Evolutionary conservation across 2,888 invertebrate species (phyloP).

Genomic region (Dryobota labecula): DNA sequence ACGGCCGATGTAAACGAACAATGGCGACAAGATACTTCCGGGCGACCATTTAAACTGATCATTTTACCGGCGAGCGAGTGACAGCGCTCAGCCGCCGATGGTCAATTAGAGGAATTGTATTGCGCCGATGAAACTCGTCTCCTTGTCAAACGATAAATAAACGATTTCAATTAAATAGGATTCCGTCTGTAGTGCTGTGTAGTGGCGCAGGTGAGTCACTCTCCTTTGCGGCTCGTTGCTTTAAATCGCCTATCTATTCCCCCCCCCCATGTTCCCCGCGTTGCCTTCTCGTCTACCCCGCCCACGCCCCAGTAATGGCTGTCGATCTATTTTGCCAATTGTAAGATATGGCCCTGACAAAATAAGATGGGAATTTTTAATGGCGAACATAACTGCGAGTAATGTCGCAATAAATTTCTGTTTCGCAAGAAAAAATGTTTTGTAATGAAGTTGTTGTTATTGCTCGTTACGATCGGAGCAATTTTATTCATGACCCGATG

Average conservation of each 20-base stretch:
- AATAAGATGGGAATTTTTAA: constrained; percentile 81
- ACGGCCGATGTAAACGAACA: constrained; percentile 12
- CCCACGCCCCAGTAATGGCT: constrained; percentile 69
- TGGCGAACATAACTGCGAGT: constrained; percentile 75
- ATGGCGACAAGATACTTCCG: constrained; percentile 8
- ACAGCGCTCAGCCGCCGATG: constrained; percentile 63
- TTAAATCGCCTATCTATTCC: constrained; percentile 63
- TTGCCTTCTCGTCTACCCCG: constrained; percentile 23
- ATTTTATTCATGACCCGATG: constrained; percentile 52
- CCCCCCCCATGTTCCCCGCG: constrained; percentile 9
- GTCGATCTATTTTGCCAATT: constrained; percentile 78
- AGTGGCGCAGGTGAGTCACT: constrained; percentile 70
- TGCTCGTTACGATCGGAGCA: constrained; percentile 57
- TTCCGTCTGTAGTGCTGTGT: constrained; percentile 54
- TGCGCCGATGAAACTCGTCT: constrained; percentile 68
- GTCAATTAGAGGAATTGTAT: constrained; percentile 75
- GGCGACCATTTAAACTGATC: constrained; percentile 19
- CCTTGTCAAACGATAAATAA: constrained; percentile 68
- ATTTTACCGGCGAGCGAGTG: constrained; percentile 16
- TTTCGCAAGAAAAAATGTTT: constrained; percentile 67
- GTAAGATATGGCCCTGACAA: constrained; percentile 78
- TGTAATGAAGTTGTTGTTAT: constrained; percentile 71
- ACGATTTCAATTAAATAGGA: constrained; percentile 71
- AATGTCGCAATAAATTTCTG: constrained; percentile 73
- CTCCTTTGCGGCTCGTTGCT: constrained; percentile 68